Evolutionary conservation across 1,140 invertebrate species (phyloP), one percentile per base, ranked within the genome.

Genomic region (Drosophila guanche): DNA sequence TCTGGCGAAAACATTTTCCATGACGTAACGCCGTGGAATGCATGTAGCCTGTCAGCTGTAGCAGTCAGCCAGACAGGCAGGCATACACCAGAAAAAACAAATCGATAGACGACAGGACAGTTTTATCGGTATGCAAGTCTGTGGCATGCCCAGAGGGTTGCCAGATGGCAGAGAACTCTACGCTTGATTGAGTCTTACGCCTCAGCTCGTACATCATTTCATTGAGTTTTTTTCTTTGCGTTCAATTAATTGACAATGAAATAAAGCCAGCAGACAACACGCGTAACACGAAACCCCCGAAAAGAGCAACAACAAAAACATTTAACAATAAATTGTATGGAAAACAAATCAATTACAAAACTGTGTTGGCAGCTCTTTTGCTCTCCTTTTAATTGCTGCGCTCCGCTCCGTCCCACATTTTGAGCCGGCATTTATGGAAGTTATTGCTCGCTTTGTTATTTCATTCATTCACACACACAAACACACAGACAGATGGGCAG

Each of bases 321-420:
- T 27, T 41, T 46, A 40, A 45, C 72, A 76, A 85, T 76, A 56
- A 84, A 86, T 80, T 80, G 76, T 80, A 80, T 86, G 43, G 81
- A 80, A 85, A 86, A 86, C 81, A 85, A 84, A 84, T 86, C 80
- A 85, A 85, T 85, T 85, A 85, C 77, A 76, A 76, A 63, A 70
- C 43, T 70, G 45, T 55, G 33, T 50, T 46, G 40, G 27, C 57
- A 61, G 33, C 25, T 55, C 41, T 42, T 58, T 53, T 23, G 29
- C 33, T 12, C 25, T 7, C 14, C 46, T 53, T 54, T 47, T 58
- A 29, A 37, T 65, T 33, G 50, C 4, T 53, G 14, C 10, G 20
- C 48, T n/a, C 50, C 16, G 16, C 16, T 20, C 33, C 48, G 45
- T 69, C 45, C 68, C 51, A 61, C 59, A 75, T 62, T 53, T 66